Conservation (phyloP, 2,888 invertebrate species). For the Sclerodermus sp. region DNA sequence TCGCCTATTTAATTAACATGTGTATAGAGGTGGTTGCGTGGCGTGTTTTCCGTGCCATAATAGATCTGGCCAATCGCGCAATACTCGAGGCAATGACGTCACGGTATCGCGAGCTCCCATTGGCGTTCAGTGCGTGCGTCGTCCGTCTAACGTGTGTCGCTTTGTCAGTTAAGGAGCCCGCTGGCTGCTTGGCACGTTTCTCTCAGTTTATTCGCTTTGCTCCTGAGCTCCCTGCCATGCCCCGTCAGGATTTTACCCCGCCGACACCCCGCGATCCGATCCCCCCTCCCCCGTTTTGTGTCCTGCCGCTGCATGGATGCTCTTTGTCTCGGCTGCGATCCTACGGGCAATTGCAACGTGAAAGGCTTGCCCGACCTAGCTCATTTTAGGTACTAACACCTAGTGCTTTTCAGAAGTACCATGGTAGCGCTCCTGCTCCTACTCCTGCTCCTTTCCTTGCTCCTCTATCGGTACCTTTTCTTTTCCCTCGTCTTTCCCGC, state of each 20-base stretch:
- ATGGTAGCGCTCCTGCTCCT: background rate
- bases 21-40: conserved; percentile 56
- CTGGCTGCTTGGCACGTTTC: conserved; percentile 32
- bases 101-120: conserved; percentile 32
- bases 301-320: too few species aligned
- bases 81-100: conserved; percentile 48
- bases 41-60: conserved; percentile 56
- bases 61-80: conserved; percentile 51
- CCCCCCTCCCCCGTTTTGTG: too few species aligned
- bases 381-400: too few species aligned
- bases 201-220: conserved; percentile 11
- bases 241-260: too few species aligned
- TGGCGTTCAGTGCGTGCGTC: conserved; percentile 37
- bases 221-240: too few species aligned
- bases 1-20: conserved; percentile 52
- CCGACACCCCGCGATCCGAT: too few species aligned
- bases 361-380: too few species aligned
- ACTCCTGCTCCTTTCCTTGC: background rate
- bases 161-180: conserved; percentile 39
- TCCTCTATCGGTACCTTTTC: background rate
- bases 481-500: conserved; percentile 10
- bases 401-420: too few species aligned
- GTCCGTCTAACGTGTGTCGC: conserved; percentile 37
- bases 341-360: too few species aligned
- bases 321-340: too few species aligned